These are phyloP conservation scores for Drosophila kanapiae DNA, from an alignment of 1,140 invertebrate genomes.

Conservation along the genomic window DNA sequence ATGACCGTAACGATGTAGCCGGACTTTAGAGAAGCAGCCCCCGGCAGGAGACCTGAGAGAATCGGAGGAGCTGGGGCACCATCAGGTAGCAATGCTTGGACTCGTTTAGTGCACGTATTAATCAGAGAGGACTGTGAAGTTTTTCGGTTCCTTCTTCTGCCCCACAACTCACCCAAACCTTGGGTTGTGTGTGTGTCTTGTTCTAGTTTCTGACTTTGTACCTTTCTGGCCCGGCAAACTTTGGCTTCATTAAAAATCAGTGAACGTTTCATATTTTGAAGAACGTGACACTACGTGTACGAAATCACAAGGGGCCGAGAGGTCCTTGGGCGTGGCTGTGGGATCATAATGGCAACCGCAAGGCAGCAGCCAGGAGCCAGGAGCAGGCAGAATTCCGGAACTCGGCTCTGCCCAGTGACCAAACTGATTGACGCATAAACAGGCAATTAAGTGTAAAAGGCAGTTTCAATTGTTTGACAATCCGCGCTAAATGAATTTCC, in stretches of 20 bases:
- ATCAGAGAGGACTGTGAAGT: constrained; percentile 66
- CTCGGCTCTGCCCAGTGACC: constrained; percentile 22
- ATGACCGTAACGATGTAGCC: constrained; percentile 78
- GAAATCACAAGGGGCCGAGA: constrained; percentile 46
- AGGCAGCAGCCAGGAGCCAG: not conserved
- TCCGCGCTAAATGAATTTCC: constrained; percentile 75
- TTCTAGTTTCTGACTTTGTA: constrained; percentile 50
- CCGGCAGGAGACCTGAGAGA: not conserved
- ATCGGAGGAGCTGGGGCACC: not conserved
- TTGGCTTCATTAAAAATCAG: constrained; percentile 83
- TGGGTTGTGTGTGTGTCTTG: constrained; percentile 14
- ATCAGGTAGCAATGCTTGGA: constrained; percentile 36
- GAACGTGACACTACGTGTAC: constrained; percentile 78
- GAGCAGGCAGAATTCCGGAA: not conserved
- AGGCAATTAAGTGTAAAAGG: constrained; percentile 71
- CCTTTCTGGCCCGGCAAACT: constrained; percentile 56
- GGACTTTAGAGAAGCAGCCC: constrained; percentile 69
- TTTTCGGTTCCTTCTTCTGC: constrained; percentile 45
- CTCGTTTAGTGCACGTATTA: constrained; percentile 77
- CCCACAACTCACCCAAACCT: not conserved
- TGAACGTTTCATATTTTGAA: constrained; percentile 83
- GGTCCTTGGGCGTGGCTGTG: constrained; percentile 11
- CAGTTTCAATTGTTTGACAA: constrained; percentile 72
- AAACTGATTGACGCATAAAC: constrained; percentile 79
- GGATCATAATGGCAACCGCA: constrained; percentile 56